phyloP scores from a whole-genome alignment of 2,888 invertebrate genomes.

The Trachelus tabidus region DNA sequence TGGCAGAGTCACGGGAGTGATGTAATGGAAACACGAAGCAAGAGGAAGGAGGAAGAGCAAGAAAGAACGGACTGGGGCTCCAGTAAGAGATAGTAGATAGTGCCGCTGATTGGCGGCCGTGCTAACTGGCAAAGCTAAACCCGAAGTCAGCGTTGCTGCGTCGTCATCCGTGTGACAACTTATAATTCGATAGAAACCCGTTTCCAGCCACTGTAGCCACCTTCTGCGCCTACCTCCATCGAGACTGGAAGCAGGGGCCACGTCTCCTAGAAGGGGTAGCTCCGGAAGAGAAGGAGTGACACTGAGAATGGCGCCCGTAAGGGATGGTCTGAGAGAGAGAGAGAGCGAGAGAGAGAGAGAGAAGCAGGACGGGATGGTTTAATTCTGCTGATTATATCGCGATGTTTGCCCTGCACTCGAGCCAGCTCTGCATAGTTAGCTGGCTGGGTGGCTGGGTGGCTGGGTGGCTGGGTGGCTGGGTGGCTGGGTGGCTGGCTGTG shows the following conservation, averaged over 20 bases:
- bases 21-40: neutral
- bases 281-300: too few relatives aligned
- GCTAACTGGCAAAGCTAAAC: slow-evolving; percentile 54
- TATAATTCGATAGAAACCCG: slow-evolving; percentile 57
- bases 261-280: neutral
- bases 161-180: slow-evolving; percentile 58
- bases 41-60: slow-evolving; percentile 1
- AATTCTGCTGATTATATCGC: slow-evolving; percentile 47
- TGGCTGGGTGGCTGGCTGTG: too few relatives aligned
- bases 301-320: too few relatives aligned
- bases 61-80: slow-evolving; percentile 23
- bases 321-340: neutral
- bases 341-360: neutral
- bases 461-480: too few relatives aligned
- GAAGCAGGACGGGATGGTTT: slow-evolving; percentile 27
- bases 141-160: slow-evolving; percentile 43
- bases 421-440: slow-evolving; percentile 8
- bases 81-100: slow-evolving; percentile 13
- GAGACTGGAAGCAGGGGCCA: neutral
- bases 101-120: slow-evolving; percentile 50
- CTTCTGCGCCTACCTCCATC: neutral
- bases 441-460: neutral
- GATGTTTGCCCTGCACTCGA: slow-evolving; percentile 37
- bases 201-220: slow-evolving; percentile 19
- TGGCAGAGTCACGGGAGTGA: too few relatives aligned